A percentile compares a stretch with the other conserved stretches of the same genome.
These are phyloP conservation scores for Ceratina australensis DNA, from an alignment of 1,140 invertebrate species.

Conservation along the genomic window DNA sequence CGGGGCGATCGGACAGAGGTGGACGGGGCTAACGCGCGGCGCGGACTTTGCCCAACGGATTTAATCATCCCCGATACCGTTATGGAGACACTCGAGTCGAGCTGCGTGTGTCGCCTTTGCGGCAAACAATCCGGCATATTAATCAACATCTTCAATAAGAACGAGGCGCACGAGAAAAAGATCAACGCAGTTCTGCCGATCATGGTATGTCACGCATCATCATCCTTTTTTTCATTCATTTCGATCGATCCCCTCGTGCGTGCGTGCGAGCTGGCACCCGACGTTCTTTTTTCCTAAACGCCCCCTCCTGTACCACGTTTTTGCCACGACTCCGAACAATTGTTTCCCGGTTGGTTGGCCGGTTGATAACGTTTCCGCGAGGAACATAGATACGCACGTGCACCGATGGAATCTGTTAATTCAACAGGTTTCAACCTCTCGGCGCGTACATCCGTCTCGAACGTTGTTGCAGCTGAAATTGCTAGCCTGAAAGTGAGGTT, in stretches of 20 bases:
- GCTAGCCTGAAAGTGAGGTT: slow-evolving; percentile 58
- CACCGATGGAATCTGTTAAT: not conserved
- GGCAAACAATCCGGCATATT: slow-evolving; percentile 72
- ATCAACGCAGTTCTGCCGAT: slow-evolving; percentile 75
- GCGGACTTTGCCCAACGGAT: not conserved
- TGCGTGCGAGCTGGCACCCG: not conserved
- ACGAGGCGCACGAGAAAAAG: slow-evolving; percentile 69
- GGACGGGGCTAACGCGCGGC: slow-evolving; percentile 13
- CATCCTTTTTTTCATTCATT: slow-evolving; percentile 28
- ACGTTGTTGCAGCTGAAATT: not conserved
- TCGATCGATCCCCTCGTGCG: not conserved
- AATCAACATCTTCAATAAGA: slow-evolving; percentile 74
- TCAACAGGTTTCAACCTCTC: not conserved
- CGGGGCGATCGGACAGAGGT: slow-evolving; percentile 3
- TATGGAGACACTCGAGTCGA: slow-evolving; percentile 75
- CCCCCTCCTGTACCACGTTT: slow-evolving; percentile 37
- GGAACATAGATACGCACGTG: not conserved
- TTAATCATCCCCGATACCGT: slow-evolving; percentile 37
- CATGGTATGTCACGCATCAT: slow-evolving; percentile 68
- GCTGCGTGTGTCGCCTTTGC: slow-evolving; percentile 73
- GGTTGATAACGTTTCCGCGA: too few relatives aligned
- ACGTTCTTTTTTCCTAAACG: slow-evolving; percentile 12
- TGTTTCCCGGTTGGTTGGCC: too few relatives aligned
- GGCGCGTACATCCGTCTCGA: not conserved
- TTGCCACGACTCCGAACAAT: not conserved